Conservation (phyloP, 2,797 vertebrate species). For the Buphagus erythrorhynchus region DNA sequence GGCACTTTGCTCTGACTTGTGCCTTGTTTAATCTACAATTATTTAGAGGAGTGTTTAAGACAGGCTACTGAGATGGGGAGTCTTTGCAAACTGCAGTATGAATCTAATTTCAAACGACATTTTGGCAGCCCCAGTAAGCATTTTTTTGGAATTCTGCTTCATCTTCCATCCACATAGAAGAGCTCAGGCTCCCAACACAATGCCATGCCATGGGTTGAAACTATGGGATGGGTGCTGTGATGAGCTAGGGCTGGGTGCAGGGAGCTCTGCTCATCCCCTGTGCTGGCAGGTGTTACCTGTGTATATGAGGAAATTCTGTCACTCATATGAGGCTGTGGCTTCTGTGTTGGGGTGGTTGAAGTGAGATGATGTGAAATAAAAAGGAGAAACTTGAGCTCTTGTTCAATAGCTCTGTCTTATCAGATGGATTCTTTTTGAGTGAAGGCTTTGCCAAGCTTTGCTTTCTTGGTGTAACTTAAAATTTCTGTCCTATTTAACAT, state of each 20-base stretch:
- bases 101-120: neutral
- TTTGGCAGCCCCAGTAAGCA: neutral
- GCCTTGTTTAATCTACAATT: neutral
- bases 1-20: neutral
- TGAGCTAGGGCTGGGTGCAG: neutral
- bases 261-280: neutral
- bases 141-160: neutral
- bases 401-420: neutral
- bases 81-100: neutral
- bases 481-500: neutral
- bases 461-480: neutral
- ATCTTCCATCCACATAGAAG: neutral
- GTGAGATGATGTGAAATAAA: neutral
- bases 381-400: neutral
- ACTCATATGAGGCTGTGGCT: neutral
- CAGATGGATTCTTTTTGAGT: neutral
- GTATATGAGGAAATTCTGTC: neutral
- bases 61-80: neutral
- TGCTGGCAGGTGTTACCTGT: neutral
- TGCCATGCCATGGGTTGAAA: neutral
- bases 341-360: neutral
- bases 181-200: neutral
- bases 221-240: neutral
- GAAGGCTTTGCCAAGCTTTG: neutral
- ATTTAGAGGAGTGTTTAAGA: neutral